Percentiles rank a stretch among this genome's conserved stretches.
Evolutionary conservation across 2,797 vertebrate genomes (phyloP).

Genomic region (Oreortyx pictus): DNA sequence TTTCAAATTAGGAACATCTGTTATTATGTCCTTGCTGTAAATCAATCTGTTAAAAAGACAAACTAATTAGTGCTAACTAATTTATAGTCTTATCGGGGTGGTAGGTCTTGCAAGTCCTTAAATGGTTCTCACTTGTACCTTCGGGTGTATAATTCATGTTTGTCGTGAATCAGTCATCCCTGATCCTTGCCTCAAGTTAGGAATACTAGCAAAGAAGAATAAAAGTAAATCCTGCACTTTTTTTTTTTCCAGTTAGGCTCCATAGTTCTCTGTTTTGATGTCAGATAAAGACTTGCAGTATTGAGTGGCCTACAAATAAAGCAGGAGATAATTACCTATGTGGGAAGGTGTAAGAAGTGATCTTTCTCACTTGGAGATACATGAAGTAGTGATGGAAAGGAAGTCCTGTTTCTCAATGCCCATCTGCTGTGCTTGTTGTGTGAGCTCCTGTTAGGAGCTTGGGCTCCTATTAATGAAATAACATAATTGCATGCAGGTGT

Average conservation of each 20-base stretch:
- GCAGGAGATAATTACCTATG: fast-evolving
- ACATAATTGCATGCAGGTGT: background rate
- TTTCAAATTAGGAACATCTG: background rate
- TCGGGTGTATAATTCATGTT: background rate
- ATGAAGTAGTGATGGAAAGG: background rate
- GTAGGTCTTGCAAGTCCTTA: background rate
- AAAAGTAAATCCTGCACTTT: background rate
- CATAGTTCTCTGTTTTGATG: background rate
- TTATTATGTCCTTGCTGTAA: background rate
- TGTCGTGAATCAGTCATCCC: background rate
- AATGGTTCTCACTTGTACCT: background rate
- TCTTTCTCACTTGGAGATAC: background rate
- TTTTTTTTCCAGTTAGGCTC: background rate
- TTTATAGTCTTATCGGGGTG: background rate
- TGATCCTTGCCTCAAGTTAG: background rate
- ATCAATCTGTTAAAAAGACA: background rate
- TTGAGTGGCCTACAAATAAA: background rate
- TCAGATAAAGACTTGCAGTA: background rate
- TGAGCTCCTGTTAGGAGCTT: background rate
- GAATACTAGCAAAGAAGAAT: background rate
- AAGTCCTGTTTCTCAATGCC: background rate
- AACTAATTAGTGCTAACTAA: background rate
- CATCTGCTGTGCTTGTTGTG: background rate
- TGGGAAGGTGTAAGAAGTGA: background rate
- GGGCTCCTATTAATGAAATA: background rate